Evolutionary conservation across 2,113 vertebrate genomes (phyloP).

Genomic region (Halcyon senegalensis): DNA sequence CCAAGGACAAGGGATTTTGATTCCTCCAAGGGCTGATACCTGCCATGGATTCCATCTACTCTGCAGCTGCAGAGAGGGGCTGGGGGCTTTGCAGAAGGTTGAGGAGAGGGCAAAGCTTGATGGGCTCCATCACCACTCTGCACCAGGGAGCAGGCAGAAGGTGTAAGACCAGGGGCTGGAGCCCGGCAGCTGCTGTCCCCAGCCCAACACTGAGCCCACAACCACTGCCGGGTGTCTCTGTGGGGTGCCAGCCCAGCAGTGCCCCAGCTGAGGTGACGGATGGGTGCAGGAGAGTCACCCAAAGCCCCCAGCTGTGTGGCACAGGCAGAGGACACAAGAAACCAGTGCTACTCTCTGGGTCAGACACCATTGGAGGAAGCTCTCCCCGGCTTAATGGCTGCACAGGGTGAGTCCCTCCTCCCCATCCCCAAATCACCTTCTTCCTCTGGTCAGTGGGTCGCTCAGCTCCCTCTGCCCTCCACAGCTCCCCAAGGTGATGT

Average conservation of each 20-base stretch:
- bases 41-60: accelerated
- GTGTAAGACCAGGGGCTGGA: not conserved
- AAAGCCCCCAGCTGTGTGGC: not conserved
- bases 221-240: not conserved
- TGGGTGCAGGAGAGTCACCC: too few species aligned
- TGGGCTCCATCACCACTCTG: not conserved
- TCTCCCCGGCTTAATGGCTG: not conserved
- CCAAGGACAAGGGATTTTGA: accelerated
- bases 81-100: not conserved
- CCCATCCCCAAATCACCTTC: conserved; percentile 32
- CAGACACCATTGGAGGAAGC: not conserved
- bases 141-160: not conserved
- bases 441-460: not conserved
- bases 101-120: too few species aligned
- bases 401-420: not conserved
- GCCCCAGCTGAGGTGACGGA: not conserved
- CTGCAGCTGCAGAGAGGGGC: not conserved
- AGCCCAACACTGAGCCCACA: not conserved
- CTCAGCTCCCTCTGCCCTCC: conserved; percentile 64
- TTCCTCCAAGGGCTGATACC: not conserved
- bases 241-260: not conserved
- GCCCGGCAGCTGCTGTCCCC: not conserved
- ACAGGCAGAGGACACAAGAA: not conserved
- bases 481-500: conserved; percentile 48
- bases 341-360: not conserved